Percentiles rank a stretch among this genome's conserved stretches.
These are phyloP conservation scores for Brachionus koreanus DNA, from an alignment of 1,140 invertebrate genomes.

Conservation along the genomic window DNA sequence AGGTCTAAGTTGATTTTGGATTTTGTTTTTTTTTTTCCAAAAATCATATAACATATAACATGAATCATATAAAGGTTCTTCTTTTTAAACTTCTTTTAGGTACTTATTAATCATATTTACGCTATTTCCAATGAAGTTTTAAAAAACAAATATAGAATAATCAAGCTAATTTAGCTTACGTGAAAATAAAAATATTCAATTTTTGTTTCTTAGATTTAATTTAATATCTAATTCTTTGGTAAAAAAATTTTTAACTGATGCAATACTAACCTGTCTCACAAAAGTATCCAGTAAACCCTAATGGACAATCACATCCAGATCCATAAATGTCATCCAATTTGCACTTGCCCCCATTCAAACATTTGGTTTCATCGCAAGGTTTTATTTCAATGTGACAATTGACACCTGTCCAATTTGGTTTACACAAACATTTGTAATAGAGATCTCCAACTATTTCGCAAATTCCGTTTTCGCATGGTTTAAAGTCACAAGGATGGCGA, in stretches of 20 bases:
- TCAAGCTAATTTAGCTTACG: no score
- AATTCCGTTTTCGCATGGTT: constrained; percentile 29
- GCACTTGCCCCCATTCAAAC: constrained; percentile 34
- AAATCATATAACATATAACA: no score
- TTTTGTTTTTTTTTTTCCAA: no score
- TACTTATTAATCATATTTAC: no score
- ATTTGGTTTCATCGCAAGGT: constrained; percentile 3
- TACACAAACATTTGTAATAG: constrained; percentile 35
- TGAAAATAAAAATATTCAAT: no score
- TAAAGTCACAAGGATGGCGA: constrained; percentile 24
- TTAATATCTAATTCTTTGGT: no score
- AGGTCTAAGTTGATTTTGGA: no score
- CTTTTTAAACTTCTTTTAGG: no score
- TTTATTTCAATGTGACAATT: constrained; percentile 45
- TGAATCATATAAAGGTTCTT: no score
- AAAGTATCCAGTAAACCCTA: constrained; percentile 69
- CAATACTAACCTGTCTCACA: constrained; percentile 65
- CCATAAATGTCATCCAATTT: constrained; percentile 23
- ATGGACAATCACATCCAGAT: constrained; percentile 66
- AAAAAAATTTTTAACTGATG: neutral
- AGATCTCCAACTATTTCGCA: constrained; percentile 21
- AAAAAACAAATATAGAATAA: no score
- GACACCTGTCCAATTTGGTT: constrained; percentile 43
- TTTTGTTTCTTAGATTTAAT: no score
- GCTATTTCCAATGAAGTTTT: no score